Percentiles rank a stretch among this genome's conserved stretches.
Evolutionary conservation across 2,888 invertebrate species (phyloP).

Genomic region (Calliphora vomitoria): DNA sequence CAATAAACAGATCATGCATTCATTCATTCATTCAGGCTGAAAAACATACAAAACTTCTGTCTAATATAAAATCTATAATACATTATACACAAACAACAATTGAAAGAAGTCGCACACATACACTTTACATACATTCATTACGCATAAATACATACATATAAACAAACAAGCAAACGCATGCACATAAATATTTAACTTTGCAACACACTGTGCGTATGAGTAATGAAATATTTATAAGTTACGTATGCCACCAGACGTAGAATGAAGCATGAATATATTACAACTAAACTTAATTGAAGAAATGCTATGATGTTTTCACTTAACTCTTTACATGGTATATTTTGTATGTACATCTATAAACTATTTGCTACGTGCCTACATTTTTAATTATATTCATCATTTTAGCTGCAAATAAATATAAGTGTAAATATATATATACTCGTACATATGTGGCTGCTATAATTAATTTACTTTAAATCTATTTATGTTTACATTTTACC

Average conservation of each 20-base stretch:
- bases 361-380: constrained; percentile 29
- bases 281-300: background rate
- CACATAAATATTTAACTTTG: constrained; percentile 1
- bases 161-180: no score
- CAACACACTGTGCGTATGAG: constrained; percentile 17
- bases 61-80: background rate
- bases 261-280: background rate
- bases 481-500: background rate
- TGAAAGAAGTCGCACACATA: background rate
- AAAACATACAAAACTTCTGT: background rate
- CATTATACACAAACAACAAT: background rate
- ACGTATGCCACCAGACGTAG: constrained; percentile 7
- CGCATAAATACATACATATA: background rate
- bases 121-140: background rate
- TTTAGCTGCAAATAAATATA: no score
- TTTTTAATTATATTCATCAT: constrained; percentile 20
- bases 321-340: background rate
- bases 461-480: constrained; percentile 27
- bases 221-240: constrained; percentile 41
- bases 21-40: background rate
- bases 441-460: background rate
- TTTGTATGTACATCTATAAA: background rate
- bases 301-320: no score
- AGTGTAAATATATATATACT: background rate
- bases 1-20: constrained; percentile 5